Conservation (phyloP, 2,888 invertebrate species). For the Apantesis nais region DNA sequence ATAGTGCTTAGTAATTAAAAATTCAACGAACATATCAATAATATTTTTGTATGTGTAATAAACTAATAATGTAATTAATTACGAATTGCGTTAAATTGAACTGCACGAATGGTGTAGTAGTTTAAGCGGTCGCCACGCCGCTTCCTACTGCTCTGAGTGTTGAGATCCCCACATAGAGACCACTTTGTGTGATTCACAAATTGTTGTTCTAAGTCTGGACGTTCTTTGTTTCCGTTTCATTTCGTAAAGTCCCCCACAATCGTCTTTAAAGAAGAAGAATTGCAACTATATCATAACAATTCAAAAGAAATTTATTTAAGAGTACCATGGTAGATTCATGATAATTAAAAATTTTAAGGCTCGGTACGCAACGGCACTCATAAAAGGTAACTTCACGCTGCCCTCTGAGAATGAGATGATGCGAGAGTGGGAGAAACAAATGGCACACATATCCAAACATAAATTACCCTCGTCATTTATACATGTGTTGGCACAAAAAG, state of each 20-base stretch:
- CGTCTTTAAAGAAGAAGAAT: background rate
- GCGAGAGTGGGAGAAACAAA: slow-evolving; percentile 68
- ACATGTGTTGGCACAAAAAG: slow-evolving; percentile 71
- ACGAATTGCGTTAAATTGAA: no score
- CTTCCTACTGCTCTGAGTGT: no score
- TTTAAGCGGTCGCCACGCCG: no score
- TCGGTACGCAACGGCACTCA: slow-evolving; percentile 70
- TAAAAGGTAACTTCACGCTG: slow-evolving; percentile 73
- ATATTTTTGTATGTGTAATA: no score
- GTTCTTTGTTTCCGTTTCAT: no score
- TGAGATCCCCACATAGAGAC: no score
- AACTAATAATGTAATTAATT: no score
- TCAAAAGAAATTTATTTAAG: background rate
- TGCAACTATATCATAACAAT: background rate
- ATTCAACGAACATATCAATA: background rate
- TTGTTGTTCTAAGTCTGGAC: no score
- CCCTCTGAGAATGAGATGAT: slow-evolving; percentile 73
- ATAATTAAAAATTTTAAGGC: slow-evolving; percentile 56
- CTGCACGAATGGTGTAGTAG: no score
- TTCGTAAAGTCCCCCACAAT: no score
- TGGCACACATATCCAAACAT: slow-evolving; percentile 56
- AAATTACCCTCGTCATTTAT: slow-evolving; percentile 64
- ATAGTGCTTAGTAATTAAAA: background rate
- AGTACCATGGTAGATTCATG: background rate
- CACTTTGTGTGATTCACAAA: no score